These are phyloP conservation scores for Coenonympha arcania DNA, from an alignment of 2,888 invertebrate species.

Conservation along the genomic window DNA sequence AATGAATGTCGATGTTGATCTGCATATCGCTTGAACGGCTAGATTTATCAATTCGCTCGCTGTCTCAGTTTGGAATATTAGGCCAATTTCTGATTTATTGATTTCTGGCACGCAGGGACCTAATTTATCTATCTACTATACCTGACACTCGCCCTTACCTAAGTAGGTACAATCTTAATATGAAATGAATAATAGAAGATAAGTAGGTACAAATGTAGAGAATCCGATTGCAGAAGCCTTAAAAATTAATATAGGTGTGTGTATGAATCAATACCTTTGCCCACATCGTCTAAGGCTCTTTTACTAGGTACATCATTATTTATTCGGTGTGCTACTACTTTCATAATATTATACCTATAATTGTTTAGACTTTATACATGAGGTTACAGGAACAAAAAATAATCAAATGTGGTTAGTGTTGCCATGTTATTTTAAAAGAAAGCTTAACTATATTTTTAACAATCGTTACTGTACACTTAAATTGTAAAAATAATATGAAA, in stretches of 20 bases:
- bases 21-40: conserved; percentile 71
- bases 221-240: conserved; percentile 5
- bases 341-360: too few relatives aligned
- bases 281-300: background rate
- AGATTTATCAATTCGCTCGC: conserved; percentile 68
- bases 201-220: background rate
- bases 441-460: conserved; percentile 12
- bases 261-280: background rate
- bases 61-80: conserved; percentile 57
- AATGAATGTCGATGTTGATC: conserved; percentile 75
- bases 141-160: background rate
- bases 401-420: too few relatives aligned
- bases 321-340: too few relatives aligned
- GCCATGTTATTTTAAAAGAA: background rate
- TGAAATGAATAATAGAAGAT: conserved; percentile 2
- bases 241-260: conserved; percentile 1
- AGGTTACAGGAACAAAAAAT: background rate
- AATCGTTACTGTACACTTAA: conserved; percentile 50
- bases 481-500: conserved; percentile 68
- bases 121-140: background rate
- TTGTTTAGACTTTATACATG: too few relatives aligned
- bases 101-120: conserved; percentile 35
- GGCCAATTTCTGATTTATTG: conserved; percentile 52
- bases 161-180: background rate
- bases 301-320: too few relatives aligned